Conservation (phyloP, 1,140 invertebrate genomes). For the Radopholus similis region DNA sequence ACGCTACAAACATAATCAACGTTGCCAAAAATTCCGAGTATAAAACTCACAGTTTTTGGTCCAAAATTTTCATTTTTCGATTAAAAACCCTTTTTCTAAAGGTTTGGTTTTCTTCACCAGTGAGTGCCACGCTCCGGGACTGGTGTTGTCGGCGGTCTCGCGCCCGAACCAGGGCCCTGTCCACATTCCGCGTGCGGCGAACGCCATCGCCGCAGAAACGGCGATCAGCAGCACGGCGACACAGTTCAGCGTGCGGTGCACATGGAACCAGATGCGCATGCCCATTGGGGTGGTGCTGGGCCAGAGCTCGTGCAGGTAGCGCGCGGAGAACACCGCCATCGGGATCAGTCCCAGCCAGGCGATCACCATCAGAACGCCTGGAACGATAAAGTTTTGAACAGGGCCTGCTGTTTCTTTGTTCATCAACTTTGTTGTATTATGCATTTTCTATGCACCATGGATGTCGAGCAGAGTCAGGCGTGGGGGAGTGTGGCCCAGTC, state of each 20-base stretch:
- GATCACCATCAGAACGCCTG: constrained; percentile 33
- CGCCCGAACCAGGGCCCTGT: constrained; percentile 28
- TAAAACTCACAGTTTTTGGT: not conserved
- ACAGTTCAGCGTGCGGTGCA: constrained; percentile 31
- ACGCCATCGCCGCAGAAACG: constrained; percentile 12
- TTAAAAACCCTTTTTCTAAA: too few species aligned
- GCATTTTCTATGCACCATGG: too few species aligned
- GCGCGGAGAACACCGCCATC: constrained; percentile 26
- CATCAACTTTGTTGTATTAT: too few species aligned
- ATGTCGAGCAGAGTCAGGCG: too few species aligned
- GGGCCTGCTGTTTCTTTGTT: not conserved
- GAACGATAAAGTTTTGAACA: not conserved
- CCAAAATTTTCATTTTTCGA: constrained; percentile 16
- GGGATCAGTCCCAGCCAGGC: constrained; percentile 33
- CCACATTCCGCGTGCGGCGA: constrained; percentile 23
- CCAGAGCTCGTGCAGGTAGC: constrained; percentile 34
- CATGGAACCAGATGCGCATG: constrained; percentile 36
- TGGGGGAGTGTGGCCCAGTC: too few species aligned
- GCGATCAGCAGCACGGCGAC: constrained; percentile 29
- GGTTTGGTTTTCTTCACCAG: too few species aligned
- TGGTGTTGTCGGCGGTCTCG: not conserved
- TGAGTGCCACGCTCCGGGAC: not conserved
- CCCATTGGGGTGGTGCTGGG: constrained; percentile 26
- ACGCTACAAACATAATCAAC: constrained; percentile 2
- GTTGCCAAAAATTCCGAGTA: too few species aligned